These are phyloP conservation scores for Simalia tracyae DNA, from an alignment of 2,797 vertebrate genomes.

Conservation along the genomic window DNA sequence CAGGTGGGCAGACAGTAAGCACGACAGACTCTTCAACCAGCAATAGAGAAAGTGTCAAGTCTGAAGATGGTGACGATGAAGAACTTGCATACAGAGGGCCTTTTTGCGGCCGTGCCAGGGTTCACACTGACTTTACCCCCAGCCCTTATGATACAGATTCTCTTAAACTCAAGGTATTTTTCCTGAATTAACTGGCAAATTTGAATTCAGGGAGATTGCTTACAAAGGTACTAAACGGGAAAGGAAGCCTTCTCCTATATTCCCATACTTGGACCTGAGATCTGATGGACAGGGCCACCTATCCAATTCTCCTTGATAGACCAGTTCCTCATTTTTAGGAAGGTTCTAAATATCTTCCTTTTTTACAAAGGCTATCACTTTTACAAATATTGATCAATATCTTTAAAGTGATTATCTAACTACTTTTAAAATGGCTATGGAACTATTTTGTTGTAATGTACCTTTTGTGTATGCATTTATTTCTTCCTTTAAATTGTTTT, in stretches of 20 bases:
- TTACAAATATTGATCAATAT: neutral
- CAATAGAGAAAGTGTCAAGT: conserved; percentile 97
- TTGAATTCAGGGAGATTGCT: conserved; percentile 19
- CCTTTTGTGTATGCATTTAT: neutral
- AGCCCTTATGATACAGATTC: conserved; percentile 97
- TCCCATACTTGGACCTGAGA: neutral
- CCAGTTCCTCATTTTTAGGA: neutral
- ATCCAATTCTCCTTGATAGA: neutral
- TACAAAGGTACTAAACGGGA: neutral
- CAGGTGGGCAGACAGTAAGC: conserved; percentile 97
- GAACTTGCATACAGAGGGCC: conserved; percentile 94
- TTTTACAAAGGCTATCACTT: neutral
- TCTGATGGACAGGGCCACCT: neutral
- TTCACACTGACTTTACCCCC: conserved; percentile 97
- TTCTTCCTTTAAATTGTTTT: neutral
- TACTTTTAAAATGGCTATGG: neutral
- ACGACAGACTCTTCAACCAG: conserved; percentile 98
- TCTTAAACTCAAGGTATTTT: conserved; percentile 91
- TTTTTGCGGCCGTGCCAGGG: conserved; percentile 92
- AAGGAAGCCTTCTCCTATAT: neutral
- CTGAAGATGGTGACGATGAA: conserved; percentile 96
- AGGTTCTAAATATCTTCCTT: neutral
- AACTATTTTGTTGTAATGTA: neutral
- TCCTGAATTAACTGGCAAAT: neutral
- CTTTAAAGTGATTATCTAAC: neutral